Percentiles rank a stretch among this genome's conserved stretches.
phyloP scores from a whole-genome alignment of 1,140 invertebrate genomes.

The Leptinotarsa lineolata region DNA sequence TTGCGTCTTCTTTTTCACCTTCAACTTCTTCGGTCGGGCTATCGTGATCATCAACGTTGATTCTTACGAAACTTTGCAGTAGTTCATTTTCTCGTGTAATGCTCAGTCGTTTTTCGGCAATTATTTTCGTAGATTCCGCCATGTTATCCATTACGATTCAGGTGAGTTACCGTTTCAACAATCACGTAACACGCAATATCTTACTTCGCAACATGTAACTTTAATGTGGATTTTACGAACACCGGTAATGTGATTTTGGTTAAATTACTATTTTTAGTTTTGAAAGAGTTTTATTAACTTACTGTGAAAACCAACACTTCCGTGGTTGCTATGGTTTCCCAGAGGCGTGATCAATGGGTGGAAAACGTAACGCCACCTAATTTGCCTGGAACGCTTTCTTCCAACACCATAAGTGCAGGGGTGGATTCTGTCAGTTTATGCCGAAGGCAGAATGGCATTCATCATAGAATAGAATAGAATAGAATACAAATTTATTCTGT shows the following conservation, averaged over 20 bases:
- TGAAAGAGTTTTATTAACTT: background rate
- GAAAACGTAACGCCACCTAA: slow-evolving; percentile 23
- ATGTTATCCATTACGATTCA: slow-evolving; percentile 28
- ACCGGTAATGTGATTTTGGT: slow-evolving; percentile 15
- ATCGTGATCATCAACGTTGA: slow-evolving; percentile 58
- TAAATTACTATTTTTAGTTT: background rate
- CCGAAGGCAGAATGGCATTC: background rate
- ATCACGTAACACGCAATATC: slow-evolving; percentile 22
- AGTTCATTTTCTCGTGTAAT: slow-evolving; percentile 72
- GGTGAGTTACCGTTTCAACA: background rate
- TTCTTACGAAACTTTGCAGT: slow-evolving; percentile 74
- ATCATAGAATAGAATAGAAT: too few species aligned
- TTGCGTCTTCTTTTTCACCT: slow-evolving; percentile 41
- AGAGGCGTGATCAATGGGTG: slow-evolving; percentile 46
- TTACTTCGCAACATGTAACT: slow-evolving; percentile 9
- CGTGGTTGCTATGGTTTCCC: slow-evolving; percentile 40
- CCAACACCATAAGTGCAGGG: background rate
- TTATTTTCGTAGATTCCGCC: slow-evolving; percentile 38
- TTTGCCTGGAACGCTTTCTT: slow-evolving; percentile 9
- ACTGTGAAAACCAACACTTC: slow-evolving; percentile 44
- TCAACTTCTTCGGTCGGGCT: slow-evolving; percentile 23
- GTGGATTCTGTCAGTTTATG: background rate
- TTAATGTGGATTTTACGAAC: slow-evolving; percentile 1
- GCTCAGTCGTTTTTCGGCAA: slow-evolving; percentile 55
- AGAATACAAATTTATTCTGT: too few species aligned